Evolutionary conservation across 2,797 vertebrate genomes (phyloP).

Genomic region (Pseudochirops corinnae): DNA sequence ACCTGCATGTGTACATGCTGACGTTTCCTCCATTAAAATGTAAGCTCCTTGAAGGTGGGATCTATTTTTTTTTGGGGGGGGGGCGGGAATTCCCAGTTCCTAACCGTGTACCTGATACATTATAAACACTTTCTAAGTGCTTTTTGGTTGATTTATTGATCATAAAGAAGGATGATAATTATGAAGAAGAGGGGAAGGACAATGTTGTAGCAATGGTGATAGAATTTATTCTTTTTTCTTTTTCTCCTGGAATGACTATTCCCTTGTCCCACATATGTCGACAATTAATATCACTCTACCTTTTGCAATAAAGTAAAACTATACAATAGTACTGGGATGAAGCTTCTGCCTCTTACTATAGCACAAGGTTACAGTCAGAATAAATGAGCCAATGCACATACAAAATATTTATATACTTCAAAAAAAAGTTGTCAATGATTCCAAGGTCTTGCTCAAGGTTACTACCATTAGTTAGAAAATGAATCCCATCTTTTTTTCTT

Average conservation of each 20-base stretch:
- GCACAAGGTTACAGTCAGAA: background rate
- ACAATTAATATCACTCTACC: background rate
- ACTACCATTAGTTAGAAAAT: background rate
- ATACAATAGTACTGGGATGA: background rate
- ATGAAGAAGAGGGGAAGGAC: background rate
- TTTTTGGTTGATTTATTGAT: background rate
- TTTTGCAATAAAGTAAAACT: background rate
- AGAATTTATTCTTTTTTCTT: background rate
- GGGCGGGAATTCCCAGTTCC: background rate
- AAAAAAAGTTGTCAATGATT: background rate
- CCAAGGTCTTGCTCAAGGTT: background rate
- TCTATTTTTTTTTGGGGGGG: background rate
- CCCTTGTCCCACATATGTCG: background rate
- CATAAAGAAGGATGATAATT: background rate
- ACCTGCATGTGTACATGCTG: background rate
- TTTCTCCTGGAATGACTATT: background rate
- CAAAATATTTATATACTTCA: background rate
- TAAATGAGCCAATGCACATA: background rate
- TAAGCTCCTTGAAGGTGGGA: background rate
- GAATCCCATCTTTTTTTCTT: background rate
- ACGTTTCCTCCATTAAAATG: background rate
- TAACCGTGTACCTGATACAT: background rate
- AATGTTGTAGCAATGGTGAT: background rate
- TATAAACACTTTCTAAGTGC: background rate
- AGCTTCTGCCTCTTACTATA: background rate